Evolutionary conservation across 2,113 vertebrate genomes (phyloP).

Genomic region (Xiphias gladius): DNA sequence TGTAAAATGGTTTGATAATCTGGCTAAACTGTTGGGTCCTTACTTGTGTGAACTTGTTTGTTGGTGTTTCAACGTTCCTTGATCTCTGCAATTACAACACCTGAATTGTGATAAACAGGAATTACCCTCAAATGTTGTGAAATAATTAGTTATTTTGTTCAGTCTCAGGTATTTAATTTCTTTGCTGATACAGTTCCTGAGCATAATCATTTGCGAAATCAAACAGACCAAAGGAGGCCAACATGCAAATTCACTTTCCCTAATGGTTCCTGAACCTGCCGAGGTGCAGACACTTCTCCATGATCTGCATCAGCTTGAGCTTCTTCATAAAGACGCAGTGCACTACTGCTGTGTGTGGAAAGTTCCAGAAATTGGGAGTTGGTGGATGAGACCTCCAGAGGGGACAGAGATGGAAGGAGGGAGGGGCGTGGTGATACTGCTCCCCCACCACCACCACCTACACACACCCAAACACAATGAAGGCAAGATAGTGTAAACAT

Average conservation of each 20-base stretch:
- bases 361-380: slow-evolving; percentile 56
- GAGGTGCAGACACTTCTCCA: background rate
- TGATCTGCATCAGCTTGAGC: background rate
- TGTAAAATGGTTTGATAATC: background rate
- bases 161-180: background rate
- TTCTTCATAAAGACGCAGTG: background rate
- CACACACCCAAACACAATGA: slow-evolving; percentile 20
- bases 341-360: slow-evolving; percentile 34
- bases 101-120: background rate
- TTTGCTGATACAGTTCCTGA: background rate
- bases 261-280: background rate
- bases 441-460: background rate
- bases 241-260: background rate
- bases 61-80: background rate
- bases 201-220: background rate
- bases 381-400: slow-evolving; percentile 23
- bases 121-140: background rate
- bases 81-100: background rate
- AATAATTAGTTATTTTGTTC: background rate
- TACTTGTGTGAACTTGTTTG: background rate
- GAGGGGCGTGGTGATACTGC: slow-evolving; percentile 10
- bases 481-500: background rate
- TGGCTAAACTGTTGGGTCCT: background rate
- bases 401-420: background rate
- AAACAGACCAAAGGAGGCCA: background rate